Percentiles rank a stretch among this genome's conserved stretches.
phyloP scores from a whole-genome alignment of 2,888 invertebrate genomes.

The Lithophane ornitopus region DNA sequence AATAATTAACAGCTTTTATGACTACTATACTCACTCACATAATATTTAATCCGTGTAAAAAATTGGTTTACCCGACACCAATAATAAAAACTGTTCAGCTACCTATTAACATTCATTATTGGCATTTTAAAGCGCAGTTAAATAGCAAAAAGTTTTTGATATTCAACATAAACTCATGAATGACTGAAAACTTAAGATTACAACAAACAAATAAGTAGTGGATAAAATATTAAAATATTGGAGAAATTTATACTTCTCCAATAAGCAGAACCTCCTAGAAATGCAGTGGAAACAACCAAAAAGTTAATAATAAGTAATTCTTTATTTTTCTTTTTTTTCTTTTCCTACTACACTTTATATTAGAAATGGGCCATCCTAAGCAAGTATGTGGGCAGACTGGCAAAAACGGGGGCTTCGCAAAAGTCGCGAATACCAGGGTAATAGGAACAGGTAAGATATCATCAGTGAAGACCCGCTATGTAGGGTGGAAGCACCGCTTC shows the following conservation, averaged over 20 bases:
- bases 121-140: neutral
- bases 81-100: neutral
- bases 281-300: neutral
- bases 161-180: neutral
- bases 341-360: too few relatives aligned
- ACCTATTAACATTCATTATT: neutral
- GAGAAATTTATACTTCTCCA: too few relatives aligned
- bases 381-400: constrained; percentile 2
- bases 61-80: neutral
- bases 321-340: too few relatives aligned
- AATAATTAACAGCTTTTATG: neutral
- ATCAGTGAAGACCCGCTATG: constrained; percentile 70
- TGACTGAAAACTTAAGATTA: neutral
- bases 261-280: neutral
- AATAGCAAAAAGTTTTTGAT: neutral
- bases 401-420: constrained; percentile 44
- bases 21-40: neutral
- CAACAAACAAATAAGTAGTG: neutral
- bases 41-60: neutral
- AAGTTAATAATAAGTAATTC: neutral
- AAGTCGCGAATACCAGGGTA: constrained; percentile 64
- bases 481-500: constrained; percentile 49
- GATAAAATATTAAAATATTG: neutral
- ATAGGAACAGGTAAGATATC: constrained; percentile 69
- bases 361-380: constrained; percentile 1